Percentiles rank a stretch among this genome's conserved stretches.
Evolutionary conservation across 2,113 vertebrate species (phyloP).

Genomic region (Malurus elegans): DNA sequence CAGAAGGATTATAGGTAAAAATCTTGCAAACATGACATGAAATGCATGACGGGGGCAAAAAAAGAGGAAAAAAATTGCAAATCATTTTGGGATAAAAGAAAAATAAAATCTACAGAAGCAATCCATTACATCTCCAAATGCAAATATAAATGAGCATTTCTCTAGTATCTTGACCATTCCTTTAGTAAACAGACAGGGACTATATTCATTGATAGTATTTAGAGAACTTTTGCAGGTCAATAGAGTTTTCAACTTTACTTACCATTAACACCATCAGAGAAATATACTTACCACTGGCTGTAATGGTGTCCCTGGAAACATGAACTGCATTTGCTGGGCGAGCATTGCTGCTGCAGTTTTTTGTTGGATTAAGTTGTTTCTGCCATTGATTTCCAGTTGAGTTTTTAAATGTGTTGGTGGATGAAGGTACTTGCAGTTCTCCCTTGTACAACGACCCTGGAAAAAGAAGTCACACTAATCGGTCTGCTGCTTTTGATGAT

Average conservation of each 20-base stretch:
- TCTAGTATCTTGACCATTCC: not conserved
- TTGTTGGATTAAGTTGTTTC: constrained; percentile 99
- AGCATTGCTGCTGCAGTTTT: constrained; percentile 99
- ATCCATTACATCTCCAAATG: not conserved
- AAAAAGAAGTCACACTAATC: constrained; percentile 30
- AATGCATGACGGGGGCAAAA: not conserved
- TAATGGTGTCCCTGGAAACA: constrained; percentile 95
- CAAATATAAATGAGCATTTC: not conserved
- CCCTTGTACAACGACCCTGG: constrained; percentile 94
- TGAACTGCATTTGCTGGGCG: constrained; percentile 99
- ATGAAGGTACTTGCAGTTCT: constrained; percentile 99
- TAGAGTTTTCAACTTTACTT: not conserved
- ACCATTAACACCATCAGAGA: not conserved
- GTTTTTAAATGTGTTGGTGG: constrained; percentile 98
- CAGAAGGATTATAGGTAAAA: not conserved
- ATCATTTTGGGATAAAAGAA: not conserved
- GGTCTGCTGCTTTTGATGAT: not conserved
- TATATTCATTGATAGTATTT: not conserved
- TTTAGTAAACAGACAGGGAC: not conserved
- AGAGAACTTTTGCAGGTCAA: not conserved
- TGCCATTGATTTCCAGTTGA: constrained; percentile 95
- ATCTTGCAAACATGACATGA: not conserved
- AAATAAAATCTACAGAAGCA: not conserved
- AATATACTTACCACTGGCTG: constrained; percentile 90
- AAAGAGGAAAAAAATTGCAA: not conserved